Evolutionary conservation across 2,888 invertebrate species (phyloP).

Genomic region (Callyntrura sp.): DNA sequence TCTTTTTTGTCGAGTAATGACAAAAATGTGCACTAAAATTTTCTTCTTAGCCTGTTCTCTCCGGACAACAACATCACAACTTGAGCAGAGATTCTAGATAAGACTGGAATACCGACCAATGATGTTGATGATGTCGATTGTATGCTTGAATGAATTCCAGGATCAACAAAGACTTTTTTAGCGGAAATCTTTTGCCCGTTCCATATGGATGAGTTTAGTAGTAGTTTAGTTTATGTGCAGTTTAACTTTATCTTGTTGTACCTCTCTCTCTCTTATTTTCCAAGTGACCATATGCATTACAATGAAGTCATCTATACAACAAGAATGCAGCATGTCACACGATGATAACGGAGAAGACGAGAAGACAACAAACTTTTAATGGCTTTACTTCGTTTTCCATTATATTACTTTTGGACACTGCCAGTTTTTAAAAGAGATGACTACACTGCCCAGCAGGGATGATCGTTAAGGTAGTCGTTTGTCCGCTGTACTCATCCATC

Average conservation of each 20-base stretch:
- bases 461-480: constrained; percentile 74
- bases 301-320: constrained; percentile 5
- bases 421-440: neutral
- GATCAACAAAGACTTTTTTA: neutral
- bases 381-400: constrained; percentile 4
- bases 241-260: neutral
- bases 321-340: constrained; percentile 13
- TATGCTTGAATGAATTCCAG: constrained; percentile 7
- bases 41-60: no score
- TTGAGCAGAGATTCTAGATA: no score
- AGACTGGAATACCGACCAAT: no score
- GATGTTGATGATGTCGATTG: no score
- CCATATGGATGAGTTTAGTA: constrained; percentile 9
- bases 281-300: constrained; percentile 6
- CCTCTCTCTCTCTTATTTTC: no score
- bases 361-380: constrained; percentile 35
- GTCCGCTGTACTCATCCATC: constrained; percentile 57
- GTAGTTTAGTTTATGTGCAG: no score
- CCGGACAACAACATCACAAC: no score
- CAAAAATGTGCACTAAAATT: no score
- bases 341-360: neutral
- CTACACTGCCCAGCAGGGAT: constrained; percentile 71
- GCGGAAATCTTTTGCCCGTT: constrained; percentile 1
- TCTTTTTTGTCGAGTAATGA: no score
- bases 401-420: neutral